Evolutionary conservation across 2,113 vertebrate species (phyloP).

Genomic region (Pterocles burchelli): DNA sequence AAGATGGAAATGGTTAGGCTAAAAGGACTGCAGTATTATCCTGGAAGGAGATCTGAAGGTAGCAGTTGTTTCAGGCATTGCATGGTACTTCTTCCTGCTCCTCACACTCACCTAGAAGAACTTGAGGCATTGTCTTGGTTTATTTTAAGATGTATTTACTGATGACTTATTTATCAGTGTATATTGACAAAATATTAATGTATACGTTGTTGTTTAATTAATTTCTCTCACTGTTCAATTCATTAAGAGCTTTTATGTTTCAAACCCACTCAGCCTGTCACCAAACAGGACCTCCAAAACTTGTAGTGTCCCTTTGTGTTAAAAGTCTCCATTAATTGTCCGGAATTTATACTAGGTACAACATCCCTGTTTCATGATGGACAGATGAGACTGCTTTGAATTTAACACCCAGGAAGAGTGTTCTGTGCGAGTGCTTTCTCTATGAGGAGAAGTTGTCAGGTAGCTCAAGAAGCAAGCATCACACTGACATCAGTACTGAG

Average conservation of each 20-base stretch:
- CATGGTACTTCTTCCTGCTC: neutral
- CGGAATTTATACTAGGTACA: neutral
- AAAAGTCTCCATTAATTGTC: neutral
- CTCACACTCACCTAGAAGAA: neutral
- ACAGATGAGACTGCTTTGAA: neutral
- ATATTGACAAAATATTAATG: neutral
- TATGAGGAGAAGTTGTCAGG: neutral
- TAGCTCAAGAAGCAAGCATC: neutral
- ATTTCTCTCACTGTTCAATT: neutral
- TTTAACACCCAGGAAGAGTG: neutral
- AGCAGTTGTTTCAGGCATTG: neutral
- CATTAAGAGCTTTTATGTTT: neutral
- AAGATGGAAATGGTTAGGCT: neutral
- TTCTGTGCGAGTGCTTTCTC: neutral
- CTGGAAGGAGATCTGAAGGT: neutral
- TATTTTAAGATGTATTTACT: neutral
- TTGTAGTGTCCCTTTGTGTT: neutral
- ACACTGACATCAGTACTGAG: neutral
- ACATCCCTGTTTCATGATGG: neutral
- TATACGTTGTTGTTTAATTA: neutral
- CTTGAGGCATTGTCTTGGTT: neutral
- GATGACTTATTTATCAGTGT: neutral
- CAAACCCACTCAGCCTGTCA: neutral
- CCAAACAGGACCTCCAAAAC: neutral
- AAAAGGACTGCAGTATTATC: neutral